Evolutionary conservation across 2,797 vertebrate species (phyloP).

Genomic region (Neopelma chrysocephalum): DNA sequence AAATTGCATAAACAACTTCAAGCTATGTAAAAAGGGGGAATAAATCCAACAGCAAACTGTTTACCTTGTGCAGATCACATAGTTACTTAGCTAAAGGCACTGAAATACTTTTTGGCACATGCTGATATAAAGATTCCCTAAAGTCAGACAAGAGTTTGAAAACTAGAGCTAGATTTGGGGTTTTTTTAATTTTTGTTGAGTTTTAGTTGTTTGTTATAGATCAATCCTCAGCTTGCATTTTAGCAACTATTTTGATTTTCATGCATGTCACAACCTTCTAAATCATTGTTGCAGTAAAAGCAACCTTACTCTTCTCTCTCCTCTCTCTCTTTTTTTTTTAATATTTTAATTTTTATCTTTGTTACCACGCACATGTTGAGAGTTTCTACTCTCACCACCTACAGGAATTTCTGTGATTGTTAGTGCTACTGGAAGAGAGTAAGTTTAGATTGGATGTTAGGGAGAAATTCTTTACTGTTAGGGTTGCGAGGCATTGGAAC

Average conservation of each 20-base stretch:
- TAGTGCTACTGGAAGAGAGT: neutral
- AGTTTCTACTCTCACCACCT: neutral
- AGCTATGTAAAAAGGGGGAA: neutral
- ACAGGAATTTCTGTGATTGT: neutral
- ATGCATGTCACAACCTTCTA: neutral
- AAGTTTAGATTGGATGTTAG: neutral
- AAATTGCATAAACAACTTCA: neutral
- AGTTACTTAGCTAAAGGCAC: neutral
- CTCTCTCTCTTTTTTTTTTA: neutral
- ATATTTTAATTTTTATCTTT: neutral
- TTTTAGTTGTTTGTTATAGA: neutral
- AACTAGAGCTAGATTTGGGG: neutral
- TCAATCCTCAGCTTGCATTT: neutral
- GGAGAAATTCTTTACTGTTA: neutral
- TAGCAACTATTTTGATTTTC: neutral
- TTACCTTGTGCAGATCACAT: neutral
- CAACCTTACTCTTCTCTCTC: neutral
- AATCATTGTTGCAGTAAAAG: neutral
- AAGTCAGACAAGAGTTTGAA: neutral
- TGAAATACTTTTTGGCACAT: neutral
- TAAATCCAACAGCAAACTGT: neutral
- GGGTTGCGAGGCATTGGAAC: neutral
- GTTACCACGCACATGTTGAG: neutral
- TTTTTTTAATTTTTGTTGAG: neutral
- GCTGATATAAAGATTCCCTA: neutral